Evolutionary conservation across 2,888 invertebrate species (phyloP).

Genomic region (Eilema sororculum): DNA sequence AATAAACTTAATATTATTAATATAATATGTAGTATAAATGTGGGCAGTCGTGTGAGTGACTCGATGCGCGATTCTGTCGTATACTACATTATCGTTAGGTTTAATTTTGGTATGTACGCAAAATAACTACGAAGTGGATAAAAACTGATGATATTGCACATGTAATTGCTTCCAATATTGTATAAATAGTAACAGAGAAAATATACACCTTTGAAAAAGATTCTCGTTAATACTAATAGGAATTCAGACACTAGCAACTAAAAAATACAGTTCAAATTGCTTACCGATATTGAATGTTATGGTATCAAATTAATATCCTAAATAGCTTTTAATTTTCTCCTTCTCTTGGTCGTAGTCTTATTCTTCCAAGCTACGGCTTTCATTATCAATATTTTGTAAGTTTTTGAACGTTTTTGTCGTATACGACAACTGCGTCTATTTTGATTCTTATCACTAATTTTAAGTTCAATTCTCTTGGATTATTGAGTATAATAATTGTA

Average conservation of each 20-base stretch:
- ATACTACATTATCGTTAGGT: constrained; percentile 7
- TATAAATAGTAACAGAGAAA: background rate
- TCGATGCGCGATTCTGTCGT: constrained; percentile 21
- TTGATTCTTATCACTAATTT: background rate
- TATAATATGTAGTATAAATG: constrained; percentile 18
- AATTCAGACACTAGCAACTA: background rate
- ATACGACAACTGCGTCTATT: background rate
- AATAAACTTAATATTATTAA: constrained; percentile 20
- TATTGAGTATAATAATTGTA: background rate
- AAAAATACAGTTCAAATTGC: background rate
- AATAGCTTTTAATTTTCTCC: background rate
- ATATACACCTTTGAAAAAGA: background rate
- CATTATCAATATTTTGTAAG: background rate
- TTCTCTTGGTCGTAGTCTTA: background rate
- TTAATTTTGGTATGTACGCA: background rate
- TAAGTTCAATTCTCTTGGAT: background rate
- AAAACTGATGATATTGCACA: background rate
- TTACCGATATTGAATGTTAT: background rate
- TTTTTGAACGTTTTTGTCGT: background rate
- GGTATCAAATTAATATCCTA: background rate
- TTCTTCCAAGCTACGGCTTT: background rate
- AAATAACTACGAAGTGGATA: background rate
- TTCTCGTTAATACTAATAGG: background rate
- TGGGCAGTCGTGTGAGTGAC: constrained; percentile 21
- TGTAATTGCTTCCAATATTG: background rate